Evolutionary conservation across 2,888 invertebrate species (phyloP).

Genomic region (Pyrrhosoma nymphula): DNA sequence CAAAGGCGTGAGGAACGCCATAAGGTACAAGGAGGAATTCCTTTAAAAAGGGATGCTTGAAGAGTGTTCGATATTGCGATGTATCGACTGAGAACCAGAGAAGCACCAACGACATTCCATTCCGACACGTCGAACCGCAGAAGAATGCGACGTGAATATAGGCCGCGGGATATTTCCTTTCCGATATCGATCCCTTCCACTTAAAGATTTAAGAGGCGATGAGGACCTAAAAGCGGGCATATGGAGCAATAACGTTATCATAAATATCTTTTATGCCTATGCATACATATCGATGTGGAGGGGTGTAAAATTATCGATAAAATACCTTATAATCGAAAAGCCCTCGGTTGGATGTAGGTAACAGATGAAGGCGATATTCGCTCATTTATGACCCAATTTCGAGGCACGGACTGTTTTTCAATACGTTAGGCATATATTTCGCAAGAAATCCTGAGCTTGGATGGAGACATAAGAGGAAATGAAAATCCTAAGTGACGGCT

Average conservation of each 20-base stretch:
- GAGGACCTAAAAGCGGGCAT: neutral
- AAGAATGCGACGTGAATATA: neutral
- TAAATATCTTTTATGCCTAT: neutral
- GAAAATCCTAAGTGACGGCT: too few species aligned
- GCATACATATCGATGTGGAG: neutral
- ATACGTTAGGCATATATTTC: neutral
- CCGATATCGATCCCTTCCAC: neutral
- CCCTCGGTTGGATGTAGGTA: too few species aligned
- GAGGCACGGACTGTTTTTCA: neutral
- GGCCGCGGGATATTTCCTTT: neutral
- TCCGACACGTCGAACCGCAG: neutral
- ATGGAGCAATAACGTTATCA: neutral
- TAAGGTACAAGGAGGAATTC: neutral
- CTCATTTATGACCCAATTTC: neutral
- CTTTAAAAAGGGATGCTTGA: neutral
- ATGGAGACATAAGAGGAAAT: too few species aligned
- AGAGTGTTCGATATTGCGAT: neutral
- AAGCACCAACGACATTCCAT: neutral
- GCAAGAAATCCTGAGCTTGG: too few species aligned
- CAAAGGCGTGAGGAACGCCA: neutral
- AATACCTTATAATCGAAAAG: too few species aligned
- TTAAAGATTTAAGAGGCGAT: neutral
- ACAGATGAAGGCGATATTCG: too few species aligned
- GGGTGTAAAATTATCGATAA: neutral
- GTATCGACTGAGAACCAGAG: neutral